Evolutionary conservation across 2,113 vertebrate genomes (phyloP).

Genomic region (Neopipo cinnamomea): DNA sequence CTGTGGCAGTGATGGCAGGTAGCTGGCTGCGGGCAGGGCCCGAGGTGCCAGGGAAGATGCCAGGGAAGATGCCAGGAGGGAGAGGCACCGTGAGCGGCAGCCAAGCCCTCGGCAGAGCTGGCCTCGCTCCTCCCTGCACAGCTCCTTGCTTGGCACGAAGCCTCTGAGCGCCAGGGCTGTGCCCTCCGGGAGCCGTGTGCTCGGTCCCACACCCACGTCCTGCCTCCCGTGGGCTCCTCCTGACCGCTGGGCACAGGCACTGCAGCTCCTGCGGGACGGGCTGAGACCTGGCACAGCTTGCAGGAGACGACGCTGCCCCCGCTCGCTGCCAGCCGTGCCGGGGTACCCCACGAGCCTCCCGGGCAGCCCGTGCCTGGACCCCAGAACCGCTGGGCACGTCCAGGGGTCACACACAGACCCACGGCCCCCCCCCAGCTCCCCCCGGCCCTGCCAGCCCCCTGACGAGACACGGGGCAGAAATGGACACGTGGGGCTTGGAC

Average conservation of each 20-base stretch:
- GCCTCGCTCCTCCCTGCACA: rapidly evolving
- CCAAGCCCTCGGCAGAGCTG: not conserved
- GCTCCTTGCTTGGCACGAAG: not conserved
- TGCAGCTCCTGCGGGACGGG: rapidly evolving
- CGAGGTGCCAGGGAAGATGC: not conserved
- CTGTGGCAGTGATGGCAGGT: not conserved
- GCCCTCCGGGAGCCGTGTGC: rapidly evolving
- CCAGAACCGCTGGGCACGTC: rapidly evolving
- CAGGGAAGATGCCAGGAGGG: not conserved
- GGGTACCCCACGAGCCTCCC: rapidly evolving
- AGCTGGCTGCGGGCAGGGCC: not conserved
- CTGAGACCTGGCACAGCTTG: not conserved
- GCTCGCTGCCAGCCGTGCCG: rapidly evolving
- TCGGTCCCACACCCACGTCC: rapidly evolving
- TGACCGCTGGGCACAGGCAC: rapidly evolving
- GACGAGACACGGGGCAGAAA: rapidly evolving
- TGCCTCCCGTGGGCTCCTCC: not conserved
- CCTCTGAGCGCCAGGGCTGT: not conserved
- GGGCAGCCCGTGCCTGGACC: rapidly evolving
- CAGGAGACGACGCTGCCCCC: rapidly evolving
- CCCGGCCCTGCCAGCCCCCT: rapidly evolving
- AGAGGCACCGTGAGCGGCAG: not conserved
- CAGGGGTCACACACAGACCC: not conserved
- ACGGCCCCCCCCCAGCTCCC: not conserved
- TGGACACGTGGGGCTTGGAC: rapidly evolving